These are phyloP conservation scores for Lipophrys pholis DNA, from an alignment of 2,113 vertebrate species.

Conservation along the genomic window DNA sequence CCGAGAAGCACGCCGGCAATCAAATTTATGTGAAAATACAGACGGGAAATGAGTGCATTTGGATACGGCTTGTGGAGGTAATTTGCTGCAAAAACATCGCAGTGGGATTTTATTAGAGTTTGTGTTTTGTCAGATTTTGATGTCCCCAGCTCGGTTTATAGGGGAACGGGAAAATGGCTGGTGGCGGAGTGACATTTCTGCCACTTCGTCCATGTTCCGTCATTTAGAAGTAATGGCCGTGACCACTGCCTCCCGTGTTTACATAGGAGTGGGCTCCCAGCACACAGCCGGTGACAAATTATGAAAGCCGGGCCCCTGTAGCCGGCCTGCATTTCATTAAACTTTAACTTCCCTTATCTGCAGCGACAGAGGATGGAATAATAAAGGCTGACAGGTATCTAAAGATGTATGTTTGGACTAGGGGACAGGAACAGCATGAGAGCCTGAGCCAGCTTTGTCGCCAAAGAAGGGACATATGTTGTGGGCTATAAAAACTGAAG, in stretches of 20 bases:
- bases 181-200: constrained; percentile 69
- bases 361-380: constrained; percentile 78
- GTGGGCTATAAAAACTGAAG: constrained; percentile 81
- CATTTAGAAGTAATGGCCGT: constrained; percentile 85
- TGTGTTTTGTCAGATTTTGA: constrained; percentile 61
- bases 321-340: constrained; percentile 84
- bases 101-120: constrained; percentile 56
- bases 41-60: constrained; percentile 69
- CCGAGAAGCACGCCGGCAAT: constrained; percentile 57
- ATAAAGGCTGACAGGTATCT: constrained; percentile 84
- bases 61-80: constrained; percentile 55
- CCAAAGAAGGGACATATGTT: constrained; percentile 79
- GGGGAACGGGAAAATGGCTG: constrained; percentile 68
- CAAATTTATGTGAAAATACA: constrained; percentile 71
- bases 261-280: constrained; percentile 82
- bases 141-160: constrained; percentile 62
- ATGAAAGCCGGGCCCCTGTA: constrained; percentile 83
- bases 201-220: constrained; percentile 73
- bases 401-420: constrained; percentile 82
- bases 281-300: constrained; percentile 84
- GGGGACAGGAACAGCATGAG: constrained; percentile 74
- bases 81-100: constrained; percentile 66
- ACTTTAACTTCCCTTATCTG: constrained; percentile 84
- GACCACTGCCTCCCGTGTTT: constrained; percentile 81
- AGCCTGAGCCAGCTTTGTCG: constrained; percentile 78